phyloP scores from a whole-genome alignment of 2,113 vertebrate genomes.

The Spea multiplicata region DNA sequence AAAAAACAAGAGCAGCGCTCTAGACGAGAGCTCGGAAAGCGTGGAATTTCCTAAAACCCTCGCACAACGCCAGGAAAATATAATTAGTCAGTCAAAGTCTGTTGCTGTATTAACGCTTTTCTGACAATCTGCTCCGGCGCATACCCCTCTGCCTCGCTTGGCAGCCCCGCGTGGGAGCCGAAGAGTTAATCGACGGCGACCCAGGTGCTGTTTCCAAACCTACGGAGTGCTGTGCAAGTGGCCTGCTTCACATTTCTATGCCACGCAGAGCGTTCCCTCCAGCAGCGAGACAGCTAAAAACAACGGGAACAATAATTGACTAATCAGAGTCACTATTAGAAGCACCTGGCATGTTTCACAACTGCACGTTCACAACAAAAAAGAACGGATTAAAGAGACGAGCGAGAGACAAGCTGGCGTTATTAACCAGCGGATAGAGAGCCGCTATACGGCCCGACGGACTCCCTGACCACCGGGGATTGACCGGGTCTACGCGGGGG shows the following conservation, averaged over 20 bases:
- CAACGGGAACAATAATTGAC: constrained; percentile 47
- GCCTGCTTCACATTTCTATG: constrained; percentile 40
- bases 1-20: too few relatives aligned
- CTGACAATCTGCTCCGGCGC: background rate
- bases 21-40: too few relatives aligned
- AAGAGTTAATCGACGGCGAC: constrained; percentile 11
- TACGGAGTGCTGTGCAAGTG: constrained; percentile 30
- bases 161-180: background rate
- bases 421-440: constrained; percentile 12
- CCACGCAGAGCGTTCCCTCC: constrained; percentile 34
- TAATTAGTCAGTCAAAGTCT: background rate
- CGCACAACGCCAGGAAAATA: background rate
- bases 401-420: constrained; percentile 37
- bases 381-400: constrained; percentile 39
- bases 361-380: constrained; percentile 34
- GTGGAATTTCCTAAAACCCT: too few relatives aligned
- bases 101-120: background rate
- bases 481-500: background rate
- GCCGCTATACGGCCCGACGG: background rate
- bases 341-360: constrained; percentile 46
- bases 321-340: constrained; percentile 48
- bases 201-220: constrained; percentile 17
- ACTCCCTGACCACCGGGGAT: background rate
- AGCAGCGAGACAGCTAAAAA: constrained; percentile 39
- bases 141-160: background rate